These are phyloP conservation scores for Pampus argenteus DNA, from an alignment of 2,797 vertebrate genomes.

Conservation along the genomic window DNA sequence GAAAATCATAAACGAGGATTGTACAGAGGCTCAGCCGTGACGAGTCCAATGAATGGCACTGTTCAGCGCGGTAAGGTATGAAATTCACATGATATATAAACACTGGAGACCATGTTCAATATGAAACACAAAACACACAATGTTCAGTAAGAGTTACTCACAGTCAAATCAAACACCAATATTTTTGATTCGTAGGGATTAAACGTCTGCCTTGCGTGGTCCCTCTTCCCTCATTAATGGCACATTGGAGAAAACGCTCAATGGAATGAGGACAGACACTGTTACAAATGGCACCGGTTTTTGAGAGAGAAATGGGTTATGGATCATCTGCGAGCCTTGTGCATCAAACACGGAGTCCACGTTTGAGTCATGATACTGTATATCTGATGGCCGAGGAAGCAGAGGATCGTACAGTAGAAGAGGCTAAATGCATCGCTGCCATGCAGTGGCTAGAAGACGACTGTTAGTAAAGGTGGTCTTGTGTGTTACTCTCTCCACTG, in stretches of 20 bases:
- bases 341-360: constrained; percentile 33
- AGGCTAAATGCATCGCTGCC: constrained; percentile 51
- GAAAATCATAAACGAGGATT: constrained; percentile 5
- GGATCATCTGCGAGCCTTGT: constrained; percentile 39
- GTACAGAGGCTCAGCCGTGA: constrained; percentile 19
- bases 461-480: constrained; percentile 27
- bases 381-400: constrained; percentile 42
- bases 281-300: constrained; percentile 69
- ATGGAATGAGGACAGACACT: constrained; percentile 59
- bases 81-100: constrained; percentile 54
- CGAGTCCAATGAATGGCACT: constrained; percentile 65
- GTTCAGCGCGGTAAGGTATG: constrained; percentile 47
- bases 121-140: constrained; percentile 41
- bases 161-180: constrained; percentile 28
- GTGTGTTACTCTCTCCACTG: constrained; percentile 20
- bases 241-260: constrained; percentile 77
- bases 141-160: constrained; percentile 32
- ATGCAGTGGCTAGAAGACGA: constrained; percentile 48
- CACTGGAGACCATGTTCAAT: constrained; percentile 45
- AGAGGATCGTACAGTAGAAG: constrained; percentile 28
- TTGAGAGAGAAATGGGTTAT: constrained; percentile 54
- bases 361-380: constrained; percentile 31
- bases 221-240: constrained; percentile 69
- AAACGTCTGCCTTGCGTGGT: constrained; percentile 30
- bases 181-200: constrained; percentile 20